Evolutionary conservation across 2,113 vertebrate genomes (phyloP).

Genomic region (Sarotherodon lohbergeri): DNA sequence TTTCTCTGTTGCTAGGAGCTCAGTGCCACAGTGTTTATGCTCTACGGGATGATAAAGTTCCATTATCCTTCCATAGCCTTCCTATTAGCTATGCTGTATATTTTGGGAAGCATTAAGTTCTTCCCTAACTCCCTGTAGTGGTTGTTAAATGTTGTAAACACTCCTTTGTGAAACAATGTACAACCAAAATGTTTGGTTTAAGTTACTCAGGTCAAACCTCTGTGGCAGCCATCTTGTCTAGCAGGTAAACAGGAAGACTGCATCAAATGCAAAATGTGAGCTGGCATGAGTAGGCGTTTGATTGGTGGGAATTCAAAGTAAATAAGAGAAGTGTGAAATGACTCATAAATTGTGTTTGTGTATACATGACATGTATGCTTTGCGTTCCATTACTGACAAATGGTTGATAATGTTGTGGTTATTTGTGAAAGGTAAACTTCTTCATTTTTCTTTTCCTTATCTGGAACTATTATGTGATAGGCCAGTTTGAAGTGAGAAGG

Average conservation of each 20-base stretch:
- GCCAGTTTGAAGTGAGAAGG: not conserved
- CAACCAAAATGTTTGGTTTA: not conserved
- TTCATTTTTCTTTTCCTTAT: not conserved
- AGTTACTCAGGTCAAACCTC: not conserved
- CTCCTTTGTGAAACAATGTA: not conserved
- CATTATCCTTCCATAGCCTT: not conserved
- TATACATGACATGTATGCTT: not conserved
- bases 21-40: not conserved
- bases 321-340: not conserved
- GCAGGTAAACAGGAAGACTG: not conserved
- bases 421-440: not conserved
- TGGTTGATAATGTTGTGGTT: not conserved
- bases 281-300: not conserved
- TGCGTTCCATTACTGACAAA: not conserved
- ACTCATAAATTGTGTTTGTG: not conserved
- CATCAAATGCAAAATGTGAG: not conserved
- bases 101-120: not conserved
- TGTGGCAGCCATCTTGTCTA: not conserved
- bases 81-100: not conserved
- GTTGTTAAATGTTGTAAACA: not conserved
- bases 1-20: not conserved
- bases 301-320: not conserved
- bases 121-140: not conserved
- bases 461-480: not conserved
- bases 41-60: not conserved